phyloP scores from a whole-genome alignment of 23 tunicate species.

The Pegea sp. region DNA sequence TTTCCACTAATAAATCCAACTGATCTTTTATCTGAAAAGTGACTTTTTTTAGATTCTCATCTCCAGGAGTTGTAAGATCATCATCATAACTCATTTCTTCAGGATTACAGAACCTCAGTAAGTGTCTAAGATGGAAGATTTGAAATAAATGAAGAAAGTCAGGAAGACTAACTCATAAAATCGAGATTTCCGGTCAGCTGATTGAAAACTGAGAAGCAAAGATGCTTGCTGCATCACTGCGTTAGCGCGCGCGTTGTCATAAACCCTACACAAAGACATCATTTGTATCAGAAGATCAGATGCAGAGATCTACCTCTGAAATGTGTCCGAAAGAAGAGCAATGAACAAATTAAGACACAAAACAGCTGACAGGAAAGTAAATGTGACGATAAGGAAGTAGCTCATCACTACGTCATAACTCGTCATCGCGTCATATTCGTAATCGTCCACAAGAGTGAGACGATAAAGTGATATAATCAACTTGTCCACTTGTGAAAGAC shows the following conservation, averaged over 20 bases:
- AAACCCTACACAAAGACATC: conserved; percentile 20
- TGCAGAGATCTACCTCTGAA: conserved; percentile 35
- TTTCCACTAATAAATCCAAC: conserved; percentile 60
- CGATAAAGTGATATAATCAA: conserved; percentile 76
- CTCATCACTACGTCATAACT: conserved; percentile 72
- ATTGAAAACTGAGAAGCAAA: conserved; percentile 28
- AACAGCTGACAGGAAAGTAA: conserved; percentile 55
- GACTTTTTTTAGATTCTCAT: conserved; percentile 65
- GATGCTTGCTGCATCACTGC: conserved; percentile 97
- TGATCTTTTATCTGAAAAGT: conserved; percentile 83
- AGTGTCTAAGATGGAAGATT: conserved; percentile 9
- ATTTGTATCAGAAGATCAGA: not conserved
- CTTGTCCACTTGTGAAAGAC: conserved; percentile 58
- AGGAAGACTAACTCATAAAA: not conserved
- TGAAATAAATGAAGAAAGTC: not conserved
- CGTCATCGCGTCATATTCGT: conserved; percentile 61
- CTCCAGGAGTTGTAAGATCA: conserved; percentile 57
- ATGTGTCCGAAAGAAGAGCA: conserved; percentile 90
- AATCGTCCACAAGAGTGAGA: conserved; percentile 84
- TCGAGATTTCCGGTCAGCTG: not conserved
- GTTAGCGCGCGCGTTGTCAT: conserved; percentile 91
- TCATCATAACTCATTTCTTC: conserved; percentile 54
- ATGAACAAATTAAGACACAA: conserved; percentile 80
- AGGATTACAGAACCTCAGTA: conserved; percentile 44
- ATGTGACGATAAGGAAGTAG: conserved; percentile 61